Evolutionary conservation across 2,797 vertebrate species (phyloP), one percentile per base, ranked within the genome.

Genomic region (Mallotus villosus): DNA sequence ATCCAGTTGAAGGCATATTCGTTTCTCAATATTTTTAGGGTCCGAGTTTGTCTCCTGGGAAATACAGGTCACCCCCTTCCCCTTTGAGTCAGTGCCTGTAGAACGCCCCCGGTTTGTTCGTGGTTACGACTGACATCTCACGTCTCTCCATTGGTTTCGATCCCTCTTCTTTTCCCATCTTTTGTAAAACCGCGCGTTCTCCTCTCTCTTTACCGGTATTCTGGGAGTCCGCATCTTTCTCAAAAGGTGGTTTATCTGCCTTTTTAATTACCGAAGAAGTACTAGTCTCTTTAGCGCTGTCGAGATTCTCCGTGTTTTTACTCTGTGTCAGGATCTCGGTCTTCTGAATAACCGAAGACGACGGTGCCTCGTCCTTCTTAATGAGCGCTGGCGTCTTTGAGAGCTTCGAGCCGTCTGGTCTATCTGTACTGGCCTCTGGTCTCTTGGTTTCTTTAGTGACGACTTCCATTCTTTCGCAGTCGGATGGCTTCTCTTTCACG

Each of bases 1-100:
- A 1, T 62, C 78, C 8, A 81, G 78, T 66, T 71, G 72, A 14
- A 63, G 63, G 27, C 80, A 58, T n/a, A 71, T 74, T 71, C 19
- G 22, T 70, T 84, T 61, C 1, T 21, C 49, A 81, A 82, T 72
- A 24, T 5, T 62, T 66, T 75, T 58, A 51, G 57, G 12, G 3
- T 2, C 73, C 3, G 67, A 24, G 0, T 2, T 41, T 11, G 25
- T 8, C 68, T 78, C 67, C 70, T 64, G 73, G 24, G 2, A 0
- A 12, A 73, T 11, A 11, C 8, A 41, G 37, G 37, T 41, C 37
- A 41, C 37, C 9, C 14, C 41, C 12, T 46, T 46, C 41, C 41
- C 58, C 14, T 68, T 57, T 55, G 19, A 62, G n/a, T 78, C 63
- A 3, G 60, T 65, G n/a, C 61, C 12, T 1, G 19, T 17, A 0